Percentiles rank a stretch among this genome's conserved stretches.
These are phyloP conservation scores for Leptarthrus brevirostris DNA, from an alignment of 2,888 invertebrate species.

Conservation along the genomic window DNA sequence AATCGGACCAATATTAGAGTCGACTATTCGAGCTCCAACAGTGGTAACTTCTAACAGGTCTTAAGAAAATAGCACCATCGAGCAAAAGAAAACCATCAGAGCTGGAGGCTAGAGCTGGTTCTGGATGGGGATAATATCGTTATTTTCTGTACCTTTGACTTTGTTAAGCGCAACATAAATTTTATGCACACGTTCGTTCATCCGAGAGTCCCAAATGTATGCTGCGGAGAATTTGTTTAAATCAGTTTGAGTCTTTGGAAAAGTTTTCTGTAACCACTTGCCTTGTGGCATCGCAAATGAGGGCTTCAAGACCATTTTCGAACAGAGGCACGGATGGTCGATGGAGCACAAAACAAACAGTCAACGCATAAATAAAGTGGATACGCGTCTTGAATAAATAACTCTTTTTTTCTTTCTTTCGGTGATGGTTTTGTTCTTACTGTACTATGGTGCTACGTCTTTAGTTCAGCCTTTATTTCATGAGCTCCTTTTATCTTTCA, in stretches of 20 bases:
- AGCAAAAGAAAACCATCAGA: too few relatives aligned
- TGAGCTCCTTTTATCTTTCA: neutral
- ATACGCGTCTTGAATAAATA: constrained; percentile 43
- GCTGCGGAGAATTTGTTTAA: neutral
- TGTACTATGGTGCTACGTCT: neutral
- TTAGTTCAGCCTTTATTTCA: neutral
- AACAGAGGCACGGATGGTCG: constrained; percentile 27
- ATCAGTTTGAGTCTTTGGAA: neutral
- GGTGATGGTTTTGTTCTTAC: neutral
- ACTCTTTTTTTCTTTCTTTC: constrained; percentile 21
- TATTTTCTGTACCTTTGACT: neutral
- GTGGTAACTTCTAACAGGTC: too few relatives aligned
- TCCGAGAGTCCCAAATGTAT: neutral
- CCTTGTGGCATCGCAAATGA: neutral
- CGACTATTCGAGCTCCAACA: too few relatives aligned
- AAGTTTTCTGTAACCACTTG: neutral
- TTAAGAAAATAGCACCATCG: too few relatives aligned
- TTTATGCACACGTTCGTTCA: constrained; percentile 29
- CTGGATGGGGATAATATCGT: neutral
- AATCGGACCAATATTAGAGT: neutral
- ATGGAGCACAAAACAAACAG: constrained; percentile 40
- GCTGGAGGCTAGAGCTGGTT: too few relatives aligned
- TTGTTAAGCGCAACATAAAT: constrained; percentile 39
- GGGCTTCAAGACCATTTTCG: neutral
- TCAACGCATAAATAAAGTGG: constrained; percentile 39